Base-by-base conservation (phyloP, 2,888 invertebrate species). In the Pristionchus fissidentatus region DNA sequence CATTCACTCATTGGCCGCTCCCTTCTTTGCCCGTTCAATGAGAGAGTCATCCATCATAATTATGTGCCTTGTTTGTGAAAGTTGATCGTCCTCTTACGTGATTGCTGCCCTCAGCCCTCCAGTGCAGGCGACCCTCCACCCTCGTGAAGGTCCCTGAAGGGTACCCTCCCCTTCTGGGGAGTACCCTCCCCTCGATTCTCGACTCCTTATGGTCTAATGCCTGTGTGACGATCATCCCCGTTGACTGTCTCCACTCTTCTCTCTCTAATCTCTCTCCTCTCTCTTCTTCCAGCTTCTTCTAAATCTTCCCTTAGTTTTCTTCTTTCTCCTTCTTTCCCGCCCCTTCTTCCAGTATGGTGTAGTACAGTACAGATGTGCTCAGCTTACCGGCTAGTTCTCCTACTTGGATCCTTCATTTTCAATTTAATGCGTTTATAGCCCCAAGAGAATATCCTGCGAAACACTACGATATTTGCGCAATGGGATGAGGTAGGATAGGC, bases 11-110 rank as follows among this genome's bases (percentile, higher is more conserved):
- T 73, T 43, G 29, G 26, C 66, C 66, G 29, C 66, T 66, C 66
- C 66, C 38, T 66, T 38, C 66, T 66, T 66, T 66, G 38, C 7
- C 66, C 66, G 1, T 66, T 41, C 49, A 43, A 35, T n/a, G 60
- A n/a, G n/a, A n/a, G n/a, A 49, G 43, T 60, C 57, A 80, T 80
- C 32, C 26, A 60, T 80, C 80, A 80, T 80, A 60, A 62, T 62
- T 81, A 81, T 52, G n/a, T n/a, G 80, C 26, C 46, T 81, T 62
- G 62, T 81, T 62, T 62, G 80, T 81, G 62, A 62, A 62, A 62
- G 80, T 81, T 81, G 80, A 81, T 60, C 26, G 75, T 49, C n/a
- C 22, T 49, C 49, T 46, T 78, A 78, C 35, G 41, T 52, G 49
- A 55, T 52, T 78, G 55, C 38, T 43, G 22, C 10, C 43, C 78